Base-by-base conservation (phyloP, 2,113 vertebrate genomes). In the Hylia prasina region DNA sequence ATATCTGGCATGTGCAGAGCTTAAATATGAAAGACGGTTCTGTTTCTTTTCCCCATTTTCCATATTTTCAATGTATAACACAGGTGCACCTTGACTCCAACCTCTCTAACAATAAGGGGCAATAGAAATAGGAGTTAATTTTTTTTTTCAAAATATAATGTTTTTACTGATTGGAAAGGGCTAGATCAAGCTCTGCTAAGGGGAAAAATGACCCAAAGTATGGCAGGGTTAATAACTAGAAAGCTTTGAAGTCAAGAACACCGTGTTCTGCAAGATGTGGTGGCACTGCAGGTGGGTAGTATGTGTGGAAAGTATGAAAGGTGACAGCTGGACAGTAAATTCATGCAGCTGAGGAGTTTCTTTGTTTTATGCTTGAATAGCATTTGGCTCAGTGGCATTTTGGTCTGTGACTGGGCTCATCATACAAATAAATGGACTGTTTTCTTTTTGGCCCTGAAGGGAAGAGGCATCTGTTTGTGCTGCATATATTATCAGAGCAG, bases 361-460 rank as follows among this genome's bases (percentile, higher is more conserved):
- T 91, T 96, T 90, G 50, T 61, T 92, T 90, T 78, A 86, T 84
- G 94, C 91, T 83, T 84, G 83, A 94, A 89, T 87, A 92, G 31
- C 44, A 71, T 81, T 95, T 94, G 72, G 80, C 56, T 96, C 86
- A 86, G 79, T 93, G 90, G 82, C 35, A 56, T 95, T 96, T 95
- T 93, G 72, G 47, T 93, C 42, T 90, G 68, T 81, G 82, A 68
- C 56, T 91, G 89, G 76, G 53, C 31, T 93, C 69, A 45, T 86
- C 88, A 50, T 66, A 90, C 42, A 73, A 90, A 94, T 93, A 94
- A 95, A 95, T 70, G 30, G 56, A 78, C 44, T 89, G 35, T 93
- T 90, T 93, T 94, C 51, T 70, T 93, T 90, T 58, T 71, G 56
- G 20, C 40, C 92, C 88, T 86, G 82, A 90, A 94, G 90, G 84